Conservation (phyloP, 2,113 vertebrate species). For the Donacobius atricapilla region DNA sequence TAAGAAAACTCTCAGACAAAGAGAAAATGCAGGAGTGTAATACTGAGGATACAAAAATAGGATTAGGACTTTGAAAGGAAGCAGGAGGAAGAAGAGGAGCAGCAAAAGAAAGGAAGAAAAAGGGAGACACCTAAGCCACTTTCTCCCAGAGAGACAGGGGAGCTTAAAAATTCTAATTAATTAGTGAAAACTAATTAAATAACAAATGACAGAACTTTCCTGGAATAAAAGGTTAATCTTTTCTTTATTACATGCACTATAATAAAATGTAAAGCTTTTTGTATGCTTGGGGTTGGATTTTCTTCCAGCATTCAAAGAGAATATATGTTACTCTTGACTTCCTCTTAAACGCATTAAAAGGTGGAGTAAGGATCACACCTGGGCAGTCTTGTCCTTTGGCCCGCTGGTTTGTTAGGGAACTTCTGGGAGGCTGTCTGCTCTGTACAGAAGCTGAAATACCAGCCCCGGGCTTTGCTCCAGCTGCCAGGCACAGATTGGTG, state of each 20-base stretch:
- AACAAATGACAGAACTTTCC: constrained; percentile 17
- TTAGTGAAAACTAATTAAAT: constrained; percentile 66
- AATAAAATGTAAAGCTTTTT: neutral
- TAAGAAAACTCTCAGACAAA: constrained; percentile 31
- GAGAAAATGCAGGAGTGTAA: neutral
- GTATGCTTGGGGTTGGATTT: neutral
- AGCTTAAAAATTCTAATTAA: constrained; percentile 61
- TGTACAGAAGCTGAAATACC: accelerated
- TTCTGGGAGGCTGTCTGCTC: neutral
- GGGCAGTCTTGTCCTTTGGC: neutral
- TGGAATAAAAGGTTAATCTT: constrained; percentile 53
- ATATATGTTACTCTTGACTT: neutral
- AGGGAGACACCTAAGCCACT: constrained; percentile 15
- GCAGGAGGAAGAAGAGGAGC: constrained; percentile 22
- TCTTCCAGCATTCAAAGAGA: neutral
- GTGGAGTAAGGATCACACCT: accelerated
- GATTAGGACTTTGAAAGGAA: constrained; percentile 52
- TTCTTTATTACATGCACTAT: constrained; percentile 37
- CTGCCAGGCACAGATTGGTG: accelerated
- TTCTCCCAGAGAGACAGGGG: constrained; percentile 27
- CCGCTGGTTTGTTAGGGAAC: accelerated
- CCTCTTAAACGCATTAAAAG: neutral
- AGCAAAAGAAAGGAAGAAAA: constrained; percentile 39
- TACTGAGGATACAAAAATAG: constrained; percentile 43
- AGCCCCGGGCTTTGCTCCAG: accelerated